Evolutionary conservation across 2,113 vertebrate species (phyloP).

Genomic region (Lophius piscatorius): DNA sequence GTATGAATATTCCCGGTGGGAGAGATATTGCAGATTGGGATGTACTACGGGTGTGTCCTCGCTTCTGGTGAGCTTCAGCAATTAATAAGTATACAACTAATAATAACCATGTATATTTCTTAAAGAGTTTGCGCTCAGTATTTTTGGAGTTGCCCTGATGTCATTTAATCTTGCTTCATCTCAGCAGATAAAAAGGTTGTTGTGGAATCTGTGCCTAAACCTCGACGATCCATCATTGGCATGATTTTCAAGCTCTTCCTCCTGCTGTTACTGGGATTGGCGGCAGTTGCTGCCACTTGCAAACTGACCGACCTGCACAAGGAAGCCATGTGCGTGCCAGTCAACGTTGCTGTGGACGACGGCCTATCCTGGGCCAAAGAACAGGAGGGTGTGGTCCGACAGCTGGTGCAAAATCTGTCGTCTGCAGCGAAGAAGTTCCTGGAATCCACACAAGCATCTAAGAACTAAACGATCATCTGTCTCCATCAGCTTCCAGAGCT

Average conservation of each 20-base stretch:
- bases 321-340: constrained; percentile 81
- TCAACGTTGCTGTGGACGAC: constrained; percentile 84
- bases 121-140: not conserved
- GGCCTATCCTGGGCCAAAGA: constrained; percentile 81
- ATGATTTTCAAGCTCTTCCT: constrained; percentile 80
- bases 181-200: constrained; percentile 66
- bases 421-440: constrained; percentile 72
- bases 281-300: constrained; percentile 77
- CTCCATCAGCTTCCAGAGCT: constrained; percentile 12
- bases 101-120: too few species aligned
- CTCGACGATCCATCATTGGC: constrained; percentile 64
- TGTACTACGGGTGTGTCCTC: too few species aligned
- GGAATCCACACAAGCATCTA: constrained; percentile 76
- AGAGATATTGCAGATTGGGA: too few species aligned
- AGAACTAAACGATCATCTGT: constrained; percentile 62
- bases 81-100: too few species aligned
- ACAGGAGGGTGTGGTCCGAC: constrained; percentile 75
- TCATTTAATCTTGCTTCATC: not conserved
- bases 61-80: too few species aligned
- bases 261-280: constrained; percentile 78
- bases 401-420: constrained; percentile 78
- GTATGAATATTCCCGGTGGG: too few species aligned
- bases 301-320: constrained; percentile 83
- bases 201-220: constrained; percentile 34
- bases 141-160: not conserved